Evolutionary conservation across 2,113 vertebrate species (phyloP).

Genomic region (Heliornis fulica): DNA sequence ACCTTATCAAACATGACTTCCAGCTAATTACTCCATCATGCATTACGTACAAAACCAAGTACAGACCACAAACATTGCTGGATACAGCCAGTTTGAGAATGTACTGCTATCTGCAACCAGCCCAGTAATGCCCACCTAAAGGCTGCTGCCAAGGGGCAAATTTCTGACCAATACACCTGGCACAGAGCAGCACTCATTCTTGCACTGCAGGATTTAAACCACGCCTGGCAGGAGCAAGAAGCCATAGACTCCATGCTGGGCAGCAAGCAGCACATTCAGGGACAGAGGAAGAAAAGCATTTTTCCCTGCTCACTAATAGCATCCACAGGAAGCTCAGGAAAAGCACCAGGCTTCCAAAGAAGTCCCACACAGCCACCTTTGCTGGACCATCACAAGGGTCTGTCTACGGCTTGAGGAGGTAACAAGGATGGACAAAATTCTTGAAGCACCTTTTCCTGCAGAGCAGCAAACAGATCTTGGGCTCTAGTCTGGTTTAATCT

Average conservation of each 20-base stretch:
- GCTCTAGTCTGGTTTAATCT: background rate
- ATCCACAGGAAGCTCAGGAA: background rate
- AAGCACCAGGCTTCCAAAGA: background rate
- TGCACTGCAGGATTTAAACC: background rate
- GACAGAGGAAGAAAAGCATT: background rate
- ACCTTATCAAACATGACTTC: background rate
- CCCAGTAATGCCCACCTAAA: background rate
- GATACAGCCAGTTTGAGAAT: background rate
- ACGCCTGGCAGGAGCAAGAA: background rate
- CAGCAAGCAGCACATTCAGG: accelerated
- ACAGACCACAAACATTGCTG: background rate
- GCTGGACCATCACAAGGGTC: background rate
- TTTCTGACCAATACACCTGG: background rate
- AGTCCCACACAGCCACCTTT: background rate
- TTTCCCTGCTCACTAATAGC: background rate
- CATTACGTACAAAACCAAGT: background rate
- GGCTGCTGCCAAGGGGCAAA: background rate
- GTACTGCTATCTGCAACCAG: background rate
- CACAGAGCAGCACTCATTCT: background rate
- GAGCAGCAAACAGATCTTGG: background rate
- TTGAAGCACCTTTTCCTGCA: background rate
- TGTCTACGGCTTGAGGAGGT: background rate
- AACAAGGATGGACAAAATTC: background rate
- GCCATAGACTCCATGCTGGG: too few relatives aligned
- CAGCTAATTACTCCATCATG: background rate